Conservation (phyloP, 1,140 invertebrate species). For the Gryon sp. region DNA sequence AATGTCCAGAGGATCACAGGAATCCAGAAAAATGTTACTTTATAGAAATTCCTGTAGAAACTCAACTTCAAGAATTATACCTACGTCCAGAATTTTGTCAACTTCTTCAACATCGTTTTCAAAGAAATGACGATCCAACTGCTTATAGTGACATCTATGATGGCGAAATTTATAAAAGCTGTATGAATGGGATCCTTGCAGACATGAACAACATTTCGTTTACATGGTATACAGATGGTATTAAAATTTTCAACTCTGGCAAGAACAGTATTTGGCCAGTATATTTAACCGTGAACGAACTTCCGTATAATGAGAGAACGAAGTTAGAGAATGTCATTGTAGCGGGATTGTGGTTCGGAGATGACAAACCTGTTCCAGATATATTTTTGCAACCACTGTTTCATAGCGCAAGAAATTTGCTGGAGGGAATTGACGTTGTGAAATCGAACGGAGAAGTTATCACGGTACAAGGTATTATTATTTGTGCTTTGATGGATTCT, state of each 20-base stretch:
- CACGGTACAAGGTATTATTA: not conserved
- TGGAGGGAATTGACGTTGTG: slow-evolving; percentile 8
- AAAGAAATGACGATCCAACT: slow-evolving; percentile 28
- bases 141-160: slow-evolving; percentile 60
- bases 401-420: not conserved
- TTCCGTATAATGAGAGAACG: slow-evolving; percentile 16
- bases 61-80: slow-evolving; percentile 33
- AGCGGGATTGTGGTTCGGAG: slow-evolving; percentile 57
- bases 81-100: slow-evolving; percentile 12
- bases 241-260: slow-evolving; percentile 19
- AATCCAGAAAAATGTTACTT: slow-evolving; percentile 16
- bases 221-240: no score
- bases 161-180: slow-evolving; percentile 46
- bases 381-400: slow-evolving; percentile 11
- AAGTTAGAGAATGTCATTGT: slow-evolving; percentile 55
- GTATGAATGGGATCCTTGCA: slow-evolving; percentile 11
- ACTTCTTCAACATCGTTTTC: slow-evolving; percentile 5
- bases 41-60: slow-evolving; percentile 31
- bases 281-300: slow-evolving; percentile 60
- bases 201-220: slow-evolving; percentile 6
- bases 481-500: not conserved
- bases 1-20: not conserved
- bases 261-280: slow-evolving; percentile 15
- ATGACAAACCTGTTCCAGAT: slow-evolving; percentile 26
- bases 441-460: not conserved